Evolutionary conservation across 2,113 vertebrate genomes (phyloP).

Genomic region (Perccottus glenii): DNA sequence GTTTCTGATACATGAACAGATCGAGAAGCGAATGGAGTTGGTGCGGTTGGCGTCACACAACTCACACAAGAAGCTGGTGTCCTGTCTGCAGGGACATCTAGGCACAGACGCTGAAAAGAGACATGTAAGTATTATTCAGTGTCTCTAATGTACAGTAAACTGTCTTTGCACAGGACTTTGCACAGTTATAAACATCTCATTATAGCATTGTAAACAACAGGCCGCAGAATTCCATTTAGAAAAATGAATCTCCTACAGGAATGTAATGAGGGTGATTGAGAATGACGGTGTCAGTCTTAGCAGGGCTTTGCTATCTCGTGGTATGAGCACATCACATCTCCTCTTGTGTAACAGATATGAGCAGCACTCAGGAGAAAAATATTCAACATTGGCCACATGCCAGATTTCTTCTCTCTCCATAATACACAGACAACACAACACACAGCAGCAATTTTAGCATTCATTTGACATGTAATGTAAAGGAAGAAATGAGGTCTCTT

Average conservation of each 20-base stretch:
- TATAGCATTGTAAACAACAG: neutral
- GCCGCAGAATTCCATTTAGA: neutral
- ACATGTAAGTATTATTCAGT: conserved; percentile 82
- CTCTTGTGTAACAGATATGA: conserved; percentile 49
- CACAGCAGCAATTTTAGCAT: neutral
- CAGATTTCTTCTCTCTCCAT: conserved; percentile 9
- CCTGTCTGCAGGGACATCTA: conserved; percentile 90
- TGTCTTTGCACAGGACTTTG: neutral
- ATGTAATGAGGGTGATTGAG: conserved; percentile 12
- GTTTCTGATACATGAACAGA: conserved; percentile 50
- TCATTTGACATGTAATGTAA: neutral
- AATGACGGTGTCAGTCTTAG: conserved; percentile 9
- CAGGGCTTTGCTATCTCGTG: conserved; percentile 31
- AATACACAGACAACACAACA: conserved; percentile 3
- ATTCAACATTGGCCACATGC: conserved; percentile 37
- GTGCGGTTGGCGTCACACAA: conserved; percentile 90
- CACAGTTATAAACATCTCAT: neutral
- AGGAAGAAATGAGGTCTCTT: no score
- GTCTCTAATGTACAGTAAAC: conserved; percentile 1
- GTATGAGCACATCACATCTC: conserved; percentile 25
- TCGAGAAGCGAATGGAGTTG: conserved; percentile 88
- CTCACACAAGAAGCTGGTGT: conserved; percentile 86
- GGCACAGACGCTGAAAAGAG: conserved; percentile 89
- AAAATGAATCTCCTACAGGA: neutral
- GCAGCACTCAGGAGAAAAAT: conserved; percentile 35